Percentiles rank a stretch among this genome's conserved stretches.
Evolutionary conservation across 2,888 invertebrate species (phyloP).

Genomic region (Neocrepidodera transversa): DNA sequence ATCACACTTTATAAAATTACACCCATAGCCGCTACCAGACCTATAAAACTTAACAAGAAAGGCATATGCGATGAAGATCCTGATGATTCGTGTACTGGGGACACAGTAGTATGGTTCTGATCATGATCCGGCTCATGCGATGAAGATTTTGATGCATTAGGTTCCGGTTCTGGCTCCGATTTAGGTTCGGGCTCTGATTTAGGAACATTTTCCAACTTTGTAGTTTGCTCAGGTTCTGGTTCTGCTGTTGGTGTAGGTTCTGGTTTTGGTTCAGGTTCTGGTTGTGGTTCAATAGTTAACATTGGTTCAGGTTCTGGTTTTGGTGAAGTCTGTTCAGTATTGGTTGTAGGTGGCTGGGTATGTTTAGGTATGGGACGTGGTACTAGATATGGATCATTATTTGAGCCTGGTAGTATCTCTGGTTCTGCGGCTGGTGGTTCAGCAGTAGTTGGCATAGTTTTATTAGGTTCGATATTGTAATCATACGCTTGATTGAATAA

Average conservation of each 20-base stretch:
- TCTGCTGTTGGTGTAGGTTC: conserved; percentile 58
- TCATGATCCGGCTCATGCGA: background rate
- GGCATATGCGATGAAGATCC: too few species aligned
- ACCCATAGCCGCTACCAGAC: too few species aligned
- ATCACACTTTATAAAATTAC: too few species aligned
- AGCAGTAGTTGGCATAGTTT: conserved; percentile 15
- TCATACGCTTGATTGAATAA: conserved; percentile 61
- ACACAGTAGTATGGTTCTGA: background rate
- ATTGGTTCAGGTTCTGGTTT: conserved; percentile 60
- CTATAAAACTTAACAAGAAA: too few species aligned
- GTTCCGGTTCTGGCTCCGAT: conserved; percentile 1
- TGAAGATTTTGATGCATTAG: background rate
- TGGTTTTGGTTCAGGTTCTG: conserved; percentile 34
- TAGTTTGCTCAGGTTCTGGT: conserved; percentile 39
- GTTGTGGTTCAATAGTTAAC: conserved; percentile 55
- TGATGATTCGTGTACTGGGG: background rate
- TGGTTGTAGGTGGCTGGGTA: background rate
- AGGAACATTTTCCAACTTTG: conserved; percentile 52
- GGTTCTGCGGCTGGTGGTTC: conserved; percentile 27
- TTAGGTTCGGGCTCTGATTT: conserved; percentile 56
- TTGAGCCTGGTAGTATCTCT: conserved; percentile 31
- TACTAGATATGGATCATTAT: conserved; percentile 40
- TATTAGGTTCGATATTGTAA: conserved; percentile 35
- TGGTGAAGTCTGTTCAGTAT: conserved; percentile 9
- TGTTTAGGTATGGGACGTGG: conserved; percentile 37